Conservation (phyloP, 1,140 invertebrate species). For the Wasmannia auropunctata region DNA sequence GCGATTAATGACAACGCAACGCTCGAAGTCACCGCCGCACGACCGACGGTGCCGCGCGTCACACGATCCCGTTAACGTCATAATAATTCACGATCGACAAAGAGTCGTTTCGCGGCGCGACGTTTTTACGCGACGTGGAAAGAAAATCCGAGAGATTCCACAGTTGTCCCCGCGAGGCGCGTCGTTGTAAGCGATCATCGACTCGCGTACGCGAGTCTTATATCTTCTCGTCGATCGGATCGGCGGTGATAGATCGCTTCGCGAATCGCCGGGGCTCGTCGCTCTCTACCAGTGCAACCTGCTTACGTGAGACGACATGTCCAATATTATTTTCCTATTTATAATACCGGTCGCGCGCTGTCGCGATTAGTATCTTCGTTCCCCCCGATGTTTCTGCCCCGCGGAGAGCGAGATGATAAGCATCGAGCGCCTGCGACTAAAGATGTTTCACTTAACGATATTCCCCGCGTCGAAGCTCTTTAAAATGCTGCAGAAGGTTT, state of each 20-base stretch:
- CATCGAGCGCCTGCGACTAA: conserved; percentile 56
- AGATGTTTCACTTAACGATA: conserved; percentile 62
- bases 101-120: conserved; percentile 58
- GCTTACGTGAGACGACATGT: conserved; percentile 74
- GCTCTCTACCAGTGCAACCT: conserved; percentile 78
- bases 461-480: neutral
- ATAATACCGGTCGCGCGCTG: conserved; percentile 75
- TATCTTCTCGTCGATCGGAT: conserved; percentile 69
- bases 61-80: conserved; percentile 69
- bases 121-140: conserved; percentile 70
- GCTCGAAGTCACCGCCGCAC: conserved; percentile 40
- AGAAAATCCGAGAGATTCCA: conserved; percentile 70
- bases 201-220: conserved; percentile 48
- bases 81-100: conserved; percentile 76
- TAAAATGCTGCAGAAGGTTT: neutral
- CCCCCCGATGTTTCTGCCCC: conserved; percentile 46
- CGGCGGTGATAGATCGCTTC: conserved; percentile 51
- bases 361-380: conserved; percentile 79
- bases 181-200: conserved; percentile 38
- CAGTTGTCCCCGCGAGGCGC: conserved; percentile 46
- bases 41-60: conserved; percentile 6
- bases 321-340: conserved; percentile 82
- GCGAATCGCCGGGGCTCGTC: conserved; percentile 52
- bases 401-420: conserved; percentile 53
- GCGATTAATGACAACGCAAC: conserved; percentile 71